These are phyloP conservation scores for Ochotona curzoniae DNA, from an alignment of 2,113 vertebrate genomes.

Conservation along the genomic window DNA sequence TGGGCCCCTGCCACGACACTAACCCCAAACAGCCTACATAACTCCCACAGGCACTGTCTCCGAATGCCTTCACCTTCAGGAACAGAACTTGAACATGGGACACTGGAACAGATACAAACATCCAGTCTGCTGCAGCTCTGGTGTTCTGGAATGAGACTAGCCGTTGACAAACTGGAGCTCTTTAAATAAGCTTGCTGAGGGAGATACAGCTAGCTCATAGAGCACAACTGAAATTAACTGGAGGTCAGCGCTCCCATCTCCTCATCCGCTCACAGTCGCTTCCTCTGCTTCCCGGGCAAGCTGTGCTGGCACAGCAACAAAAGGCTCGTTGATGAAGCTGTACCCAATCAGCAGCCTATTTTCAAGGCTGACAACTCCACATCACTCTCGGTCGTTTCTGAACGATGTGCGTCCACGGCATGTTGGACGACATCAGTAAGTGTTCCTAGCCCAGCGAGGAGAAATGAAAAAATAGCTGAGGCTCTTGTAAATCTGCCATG, in stretches of 20 bases:
- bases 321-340: constrained; percentile 55
- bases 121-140: neutral
- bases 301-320: neutral
- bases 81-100: neutral
- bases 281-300: constrained; percentile 18
- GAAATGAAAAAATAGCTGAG: constrained; percentile 55
- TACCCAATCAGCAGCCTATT: constrained; percentile 65
- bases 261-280: constrained; percentile 23
- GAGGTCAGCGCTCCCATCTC: neutral
- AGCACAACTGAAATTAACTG: constrained; percentile 34
- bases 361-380: constrained; percentile 56
- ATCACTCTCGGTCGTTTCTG: constrained; percentile 59
- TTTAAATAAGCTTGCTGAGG: neutral
- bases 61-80: neutral
- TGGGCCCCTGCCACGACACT: neutral
- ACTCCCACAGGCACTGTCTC: neutral
- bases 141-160: neutral
- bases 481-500: constrained; percentile 29
- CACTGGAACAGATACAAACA: neutral
- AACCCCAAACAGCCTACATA: neutral
- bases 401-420: constrained; percentile 42
- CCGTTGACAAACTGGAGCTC: neutral
- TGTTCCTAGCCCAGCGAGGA: constrained; percentile 28
- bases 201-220: neutral
- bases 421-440: constrained; percentile 52